These are phyloP conservation scores for Carcharodon carcharias DNA, from an alignment of 2,797 vertebrate species.

Conservation along the genomic window DNA sequence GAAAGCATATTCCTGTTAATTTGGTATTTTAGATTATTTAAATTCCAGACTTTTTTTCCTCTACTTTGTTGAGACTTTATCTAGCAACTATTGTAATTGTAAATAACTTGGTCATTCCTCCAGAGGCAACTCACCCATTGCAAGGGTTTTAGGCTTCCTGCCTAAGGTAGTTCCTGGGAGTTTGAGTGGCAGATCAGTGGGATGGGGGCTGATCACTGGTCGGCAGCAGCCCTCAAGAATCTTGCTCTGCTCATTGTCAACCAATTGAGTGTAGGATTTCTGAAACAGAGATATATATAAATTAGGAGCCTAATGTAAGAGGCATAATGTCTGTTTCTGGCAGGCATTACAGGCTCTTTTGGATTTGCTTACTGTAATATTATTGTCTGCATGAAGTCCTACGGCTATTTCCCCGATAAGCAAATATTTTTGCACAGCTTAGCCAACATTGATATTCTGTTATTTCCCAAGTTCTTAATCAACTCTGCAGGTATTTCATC, in stretches of 20 bases:
- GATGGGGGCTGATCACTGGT: neutral
- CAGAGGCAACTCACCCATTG: neutral
- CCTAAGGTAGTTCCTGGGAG: neutral
- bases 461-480: too few relatives aligned
- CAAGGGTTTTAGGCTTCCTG: neutral
- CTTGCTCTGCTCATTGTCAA: neutral
- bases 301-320: neutral
- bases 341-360: neutral
- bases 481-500: too few relatives aligned
- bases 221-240: neutral
- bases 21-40: neutral
- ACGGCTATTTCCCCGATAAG: too few relatives aligned
- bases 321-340: neutral
- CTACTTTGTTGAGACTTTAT: neutral
- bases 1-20: neutral
- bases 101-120: neutral
- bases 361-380: neutral
- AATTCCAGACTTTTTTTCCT: neutral
- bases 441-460: too few relatives aligned
- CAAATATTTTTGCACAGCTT: too few relatives aligned
- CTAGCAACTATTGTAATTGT: neutral
- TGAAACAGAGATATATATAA: neutral
- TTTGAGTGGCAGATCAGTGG: neutral
- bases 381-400: too few relatives aligned
- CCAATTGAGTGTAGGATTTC: neutral